phyloP scores from a whole-genome alignment of 2,113 vertebrate genomes.

The Enhydra lutris region DNA sequence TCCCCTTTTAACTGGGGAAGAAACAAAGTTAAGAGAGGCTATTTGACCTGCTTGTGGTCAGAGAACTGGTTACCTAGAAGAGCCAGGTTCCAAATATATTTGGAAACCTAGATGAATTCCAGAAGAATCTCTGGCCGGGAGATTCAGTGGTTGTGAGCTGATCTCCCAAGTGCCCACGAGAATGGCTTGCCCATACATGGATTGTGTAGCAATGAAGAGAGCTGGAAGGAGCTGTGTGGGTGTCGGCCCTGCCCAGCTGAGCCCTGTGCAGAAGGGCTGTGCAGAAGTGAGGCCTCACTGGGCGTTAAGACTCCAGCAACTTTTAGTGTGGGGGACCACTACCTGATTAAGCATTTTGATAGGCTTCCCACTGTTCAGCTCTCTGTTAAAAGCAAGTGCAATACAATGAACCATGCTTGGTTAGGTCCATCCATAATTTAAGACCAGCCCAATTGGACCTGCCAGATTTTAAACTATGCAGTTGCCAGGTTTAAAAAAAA shows the following conservation, averaged over 20 bases:
- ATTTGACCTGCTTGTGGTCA: neutral
- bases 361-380: neutral
- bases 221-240: neutral
- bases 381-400: neutral
- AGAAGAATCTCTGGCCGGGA: neutral
- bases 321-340: neutral
- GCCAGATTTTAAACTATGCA: constrained; percentile 36
- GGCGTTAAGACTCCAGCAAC: neutral
- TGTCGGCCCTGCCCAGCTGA: neutral
- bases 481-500: neutral
- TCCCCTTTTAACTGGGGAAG: neutral
- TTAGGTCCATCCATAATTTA: constrained; percentile 3
- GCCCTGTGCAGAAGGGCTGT: neutral
- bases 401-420: neutral
- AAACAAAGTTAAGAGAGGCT: neutral
- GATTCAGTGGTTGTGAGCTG: neutral
- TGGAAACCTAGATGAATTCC: neutral
- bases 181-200: neutral
- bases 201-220: neutral
- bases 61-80: neutral
- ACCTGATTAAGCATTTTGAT: neutral
- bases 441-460: neutral
- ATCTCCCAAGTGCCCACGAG: neutral
- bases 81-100: neutral
- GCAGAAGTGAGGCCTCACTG: neutral